Conservation (phyloP, 2,888 invertebrate species). For the Ennomos quercinarius region DNA sequence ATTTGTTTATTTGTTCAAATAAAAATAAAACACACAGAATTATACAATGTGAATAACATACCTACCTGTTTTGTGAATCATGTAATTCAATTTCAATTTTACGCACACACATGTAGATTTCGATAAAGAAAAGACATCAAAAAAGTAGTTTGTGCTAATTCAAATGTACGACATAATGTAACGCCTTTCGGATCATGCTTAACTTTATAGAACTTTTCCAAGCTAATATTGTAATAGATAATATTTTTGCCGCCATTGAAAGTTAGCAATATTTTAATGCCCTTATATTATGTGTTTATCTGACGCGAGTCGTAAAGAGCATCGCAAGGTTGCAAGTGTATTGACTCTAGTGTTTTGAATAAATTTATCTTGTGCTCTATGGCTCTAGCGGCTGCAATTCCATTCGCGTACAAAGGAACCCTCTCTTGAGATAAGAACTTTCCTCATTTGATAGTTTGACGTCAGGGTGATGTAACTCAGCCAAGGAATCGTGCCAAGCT, state of each 20-base stretch:
- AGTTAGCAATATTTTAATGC: slow-evolving; percentile 73
- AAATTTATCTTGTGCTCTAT: slow-evolving; percentile 76
- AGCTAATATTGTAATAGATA: slow-evolving; percentile 16
- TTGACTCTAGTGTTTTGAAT: slow-evolving; percentile 81
- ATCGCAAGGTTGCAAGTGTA: slow-evolving; percentile 83
- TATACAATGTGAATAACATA: not conserved
- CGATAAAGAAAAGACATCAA: slow-evolving; percentile 2
- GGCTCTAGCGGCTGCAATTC: slow-evolving; percentile 64
- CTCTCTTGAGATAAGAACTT: slow-evolving; percentile 62
- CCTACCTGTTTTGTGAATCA: no score
- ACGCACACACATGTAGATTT: not conserved
- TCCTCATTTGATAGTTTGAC: slow-evolving; percentile 68
- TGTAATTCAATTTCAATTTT: no score
- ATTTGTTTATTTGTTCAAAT: no score
- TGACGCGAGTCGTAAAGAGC: slow-evolving; percentile 80
- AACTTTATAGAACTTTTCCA: not conserved
- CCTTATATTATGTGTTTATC: slow-evolving; percentile 82
- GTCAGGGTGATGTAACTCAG: slow-evolving; percentile 77
- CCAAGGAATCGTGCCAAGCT: slow-evolving; percentile 70
- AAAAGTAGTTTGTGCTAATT: slow-evolving; percentile 2
- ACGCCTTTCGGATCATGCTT: not conserved
- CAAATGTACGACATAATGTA: slow-evolving; percentile 4
- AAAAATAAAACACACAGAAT: no score
- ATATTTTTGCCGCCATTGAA: slow-evolving; percentile 27
- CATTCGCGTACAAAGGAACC: slow-evolving; percentile 43